Percentiles rank a stretch among this genome's conserved stretches.
Evolutionary conservation across 2,113 vertebrate genomes (phyloP).

Genomic region (Ardeotis arabs): DNA sequence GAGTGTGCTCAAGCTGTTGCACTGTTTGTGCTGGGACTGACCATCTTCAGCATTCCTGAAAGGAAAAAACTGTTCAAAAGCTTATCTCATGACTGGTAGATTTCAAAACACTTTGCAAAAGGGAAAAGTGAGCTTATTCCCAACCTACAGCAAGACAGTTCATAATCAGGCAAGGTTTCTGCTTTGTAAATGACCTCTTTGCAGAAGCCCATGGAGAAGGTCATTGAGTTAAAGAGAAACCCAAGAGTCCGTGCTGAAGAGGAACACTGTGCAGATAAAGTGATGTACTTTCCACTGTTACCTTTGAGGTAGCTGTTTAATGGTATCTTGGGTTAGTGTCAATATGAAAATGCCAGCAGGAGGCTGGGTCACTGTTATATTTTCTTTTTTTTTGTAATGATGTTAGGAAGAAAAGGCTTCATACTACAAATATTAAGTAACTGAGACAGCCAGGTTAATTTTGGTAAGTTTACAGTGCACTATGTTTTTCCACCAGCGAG

Average conservation of each 20-base stretch:
- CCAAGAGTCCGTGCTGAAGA: not conserved
- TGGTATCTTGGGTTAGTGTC: not conserved
- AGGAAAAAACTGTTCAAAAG: not conserved
- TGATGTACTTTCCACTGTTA: not conserved
- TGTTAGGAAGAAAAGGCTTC: not conserved
- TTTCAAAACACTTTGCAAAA: slow-evolving; percentile 3
- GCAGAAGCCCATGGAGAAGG: not conserved
- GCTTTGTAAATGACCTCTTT: not conserved
- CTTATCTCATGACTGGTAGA: not conserved
- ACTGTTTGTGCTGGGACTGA: not conserved
- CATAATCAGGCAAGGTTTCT: not conserved
- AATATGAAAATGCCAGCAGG: not conserved
- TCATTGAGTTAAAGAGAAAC: not conserved
- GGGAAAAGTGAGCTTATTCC: not conserved
- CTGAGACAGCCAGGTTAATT: not conserved
- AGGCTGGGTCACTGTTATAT: not conserved
- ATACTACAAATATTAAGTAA: not conserved
- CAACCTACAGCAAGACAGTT: not conserved
- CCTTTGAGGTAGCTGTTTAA: not conserved
- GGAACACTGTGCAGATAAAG: not conserved
- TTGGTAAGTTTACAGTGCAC: not conserved
- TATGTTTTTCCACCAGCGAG: not conserved
- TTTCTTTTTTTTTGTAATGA: not conserved
- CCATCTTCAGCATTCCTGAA: not conserved
- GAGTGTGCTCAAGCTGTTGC: not conserved